Evolutionary conservation across 2,797 vertebrate genomes (phyloP).

Genomic region (Atherinosoma microstoma): DNA sequence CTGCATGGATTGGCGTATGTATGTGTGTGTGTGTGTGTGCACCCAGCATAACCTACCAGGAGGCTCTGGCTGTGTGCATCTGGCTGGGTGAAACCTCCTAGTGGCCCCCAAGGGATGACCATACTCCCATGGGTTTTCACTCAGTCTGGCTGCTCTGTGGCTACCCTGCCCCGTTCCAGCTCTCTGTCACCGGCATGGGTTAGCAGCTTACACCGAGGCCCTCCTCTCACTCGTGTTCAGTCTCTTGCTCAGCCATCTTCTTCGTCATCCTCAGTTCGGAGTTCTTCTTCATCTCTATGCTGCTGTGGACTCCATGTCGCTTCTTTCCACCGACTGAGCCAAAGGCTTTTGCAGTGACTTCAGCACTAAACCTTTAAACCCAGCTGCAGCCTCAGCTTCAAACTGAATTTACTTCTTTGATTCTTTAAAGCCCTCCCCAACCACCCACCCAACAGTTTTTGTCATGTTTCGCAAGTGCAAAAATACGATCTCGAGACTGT

Average conservation of each 20-base stretch:
- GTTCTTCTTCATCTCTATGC: conserved; percentile 18
- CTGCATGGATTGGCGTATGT: conserved; percentile 13
- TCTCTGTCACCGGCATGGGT: conserved; percentile 48
- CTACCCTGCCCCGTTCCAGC: conserved; percentile 49
- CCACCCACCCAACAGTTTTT: not conserved
- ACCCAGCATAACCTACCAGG: conserved; percentile 73
- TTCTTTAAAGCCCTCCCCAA: not conserved
- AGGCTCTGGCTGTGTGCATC: conserved; percentile 82
- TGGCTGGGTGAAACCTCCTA: conserved; percentile 79
- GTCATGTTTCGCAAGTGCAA: conserved; percentile 20
- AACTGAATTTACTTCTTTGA: conserved; percentile 31
- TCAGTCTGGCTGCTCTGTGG: conserved; percentile 66
- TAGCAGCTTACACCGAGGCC: conserved; percentile 18
- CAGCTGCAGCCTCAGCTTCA: conserved; percentile 32
- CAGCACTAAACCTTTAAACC: conserved; percentile 43
- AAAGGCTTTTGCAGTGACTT: conserved; percentile 26
- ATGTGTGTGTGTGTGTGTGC: conserved; percentile 20
- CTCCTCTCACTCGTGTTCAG: conserved; percentile 5
- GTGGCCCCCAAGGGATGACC: conserved; percentile 72
- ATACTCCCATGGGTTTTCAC: conserved; percentile 69
- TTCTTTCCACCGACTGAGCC: conserved; percentile 14
- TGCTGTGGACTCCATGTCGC: conserved; percentile 12
- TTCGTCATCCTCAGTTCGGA: not conserved
- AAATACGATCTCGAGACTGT: conserved; percentile 27
- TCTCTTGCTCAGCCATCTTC: not conserved